phyloP scores from a whole-genome alignment of 2,888 invertebrate species.

The Eupeodes luniger region DNA sequence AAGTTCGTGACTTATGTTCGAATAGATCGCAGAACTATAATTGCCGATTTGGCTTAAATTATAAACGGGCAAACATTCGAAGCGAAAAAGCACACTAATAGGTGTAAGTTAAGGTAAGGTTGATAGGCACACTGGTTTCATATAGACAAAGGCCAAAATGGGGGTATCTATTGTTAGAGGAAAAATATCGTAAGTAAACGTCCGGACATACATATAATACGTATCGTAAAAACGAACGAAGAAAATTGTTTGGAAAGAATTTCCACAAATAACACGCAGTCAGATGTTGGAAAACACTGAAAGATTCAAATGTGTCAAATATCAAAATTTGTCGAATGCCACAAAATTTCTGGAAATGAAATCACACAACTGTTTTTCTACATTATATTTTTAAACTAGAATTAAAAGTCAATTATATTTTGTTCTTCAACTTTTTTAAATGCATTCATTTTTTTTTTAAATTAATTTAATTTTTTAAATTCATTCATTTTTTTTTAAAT shows the following conservation, averaged over 20 bases:
- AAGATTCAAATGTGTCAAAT: background rate
- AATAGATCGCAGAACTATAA: conserved; percentile 74
- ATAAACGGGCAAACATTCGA: conserved; percentile 53
- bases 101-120: conserved; percentile 1
- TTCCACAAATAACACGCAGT: conserved; percentile 34
- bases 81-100: conserved; percentile 26
- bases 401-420: too few species aligned
- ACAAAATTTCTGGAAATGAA: too few species aligned
- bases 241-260: conserved; percentile 49
- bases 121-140: too few species aligned
- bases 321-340: too few species aligned
- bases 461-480: too few species aligned
- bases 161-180: conserved; percentile 24
- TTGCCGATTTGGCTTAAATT: conserved; percentile 74
- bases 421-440: too few species aligned
- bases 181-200: background rate
- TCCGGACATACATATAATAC: background rate
- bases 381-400: too few species aligned
- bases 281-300: conserved; percentile 50
- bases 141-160: conserved; percentile 50
- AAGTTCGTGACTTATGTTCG: conserved; percentile 76
- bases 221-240: conserved; percentile 40
- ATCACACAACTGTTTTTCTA: too few species aligned
- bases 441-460: too few species aligned
- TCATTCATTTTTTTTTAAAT: too few species aligned